A percentile compares a stretch with the other conserved stretches of the same genome.
Conservation (phyloP, 1,140 invertebrate species). For the Tetramorium parvispinum region DNA sequence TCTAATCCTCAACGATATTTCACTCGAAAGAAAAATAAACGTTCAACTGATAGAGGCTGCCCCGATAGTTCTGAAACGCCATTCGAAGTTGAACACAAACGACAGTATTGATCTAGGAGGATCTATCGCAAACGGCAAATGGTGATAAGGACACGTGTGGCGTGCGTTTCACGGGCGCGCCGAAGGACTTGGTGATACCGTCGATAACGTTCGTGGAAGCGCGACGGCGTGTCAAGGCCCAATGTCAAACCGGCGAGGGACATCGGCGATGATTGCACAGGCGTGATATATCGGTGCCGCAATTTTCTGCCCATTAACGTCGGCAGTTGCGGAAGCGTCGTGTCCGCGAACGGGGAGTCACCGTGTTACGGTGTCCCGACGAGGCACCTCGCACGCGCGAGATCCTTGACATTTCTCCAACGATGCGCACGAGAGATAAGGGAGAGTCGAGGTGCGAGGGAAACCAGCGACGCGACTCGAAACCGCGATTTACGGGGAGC, state of each 20-base stretch:
- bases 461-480: background rate
- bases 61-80: background rate
- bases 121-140: background rate
- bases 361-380: background rate
- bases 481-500: background rate
- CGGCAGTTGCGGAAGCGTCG: conserved; percentile 7
- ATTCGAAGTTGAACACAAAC: background rate
- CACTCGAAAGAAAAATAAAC: background rate
- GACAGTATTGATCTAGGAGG: background rate
- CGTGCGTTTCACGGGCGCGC: conserved; percentile 3
- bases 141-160: background rate
- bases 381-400: background rate
- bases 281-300: background rate
- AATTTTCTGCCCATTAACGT: conserved; percentile 21
- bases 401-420: conserved; percentile 45
- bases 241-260: background rate
- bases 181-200: conserved; percentile 48
- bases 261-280: background rate
- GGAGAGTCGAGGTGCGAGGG: background rate
- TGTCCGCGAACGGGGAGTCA: background rate
- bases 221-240: conserved; percentile 17
- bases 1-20: conserved; percentile 20
- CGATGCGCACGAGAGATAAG: conserved; percentile 6
- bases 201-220: conserved; percentile 23
- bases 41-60: background rate